phyloP scores from a whole-genome alignment of 1,140 invertebrate species.

The Belonocnema kinseyi region DNA sequence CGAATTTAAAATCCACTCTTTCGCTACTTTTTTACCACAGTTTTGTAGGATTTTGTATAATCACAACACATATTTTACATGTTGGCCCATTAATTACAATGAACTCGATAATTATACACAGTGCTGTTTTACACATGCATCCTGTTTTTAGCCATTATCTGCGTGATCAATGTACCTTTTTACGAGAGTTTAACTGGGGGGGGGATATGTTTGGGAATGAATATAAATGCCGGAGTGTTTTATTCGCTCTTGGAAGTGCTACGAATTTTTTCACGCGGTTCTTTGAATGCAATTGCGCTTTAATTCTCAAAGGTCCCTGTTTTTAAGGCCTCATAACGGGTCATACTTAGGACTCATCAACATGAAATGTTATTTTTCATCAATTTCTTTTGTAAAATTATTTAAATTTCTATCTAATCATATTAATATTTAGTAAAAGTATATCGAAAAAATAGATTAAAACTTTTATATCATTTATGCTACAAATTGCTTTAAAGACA shows the following conservation, averaged over 20 bases:
- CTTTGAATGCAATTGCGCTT: conserved; percentile 29
- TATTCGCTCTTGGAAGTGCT: conserved; percentile 43
- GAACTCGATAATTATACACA: conserved; percentile 29
- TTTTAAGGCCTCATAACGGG: background rate
- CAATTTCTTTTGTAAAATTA: conserved; percentile 11
- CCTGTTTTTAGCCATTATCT: conserved; percentile 46
- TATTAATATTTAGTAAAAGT: no score
- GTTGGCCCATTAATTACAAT: conserved; percentile 4
- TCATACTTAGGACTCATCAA: background rate
- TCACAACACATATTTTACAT: conserved; percentile 2
- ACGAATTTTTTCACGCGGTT: conserved; percentile 41
- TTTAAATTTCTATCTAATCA: background rate
- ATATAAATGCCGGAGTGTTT: conserved; percentile 56
- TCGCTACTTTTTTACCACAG: background rate
- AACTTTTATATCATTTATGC: no score
- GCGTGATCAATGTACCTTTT: conserved; percentile 49
- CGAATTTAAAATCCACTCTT: background rate
- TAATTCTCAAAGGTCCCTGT: background rate
- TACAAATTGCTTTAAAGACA: no score
- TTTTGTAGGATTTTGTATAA: conserved; percentile 14
- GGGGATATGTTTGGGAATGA: conserved; percentile 46
- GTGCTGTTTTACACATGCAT: conserved; percentile 28
- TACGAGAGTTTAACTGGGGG: conserved; percentile 49
- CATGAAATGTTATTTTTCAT: conserved; percentile 4
- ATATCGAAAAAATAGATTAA: no score